Percentiles rank a stretch among this genome's conserved stretches.
Evolutionary conservation across 2,888 invertebrate genomes (phyloP).

Genomic region (Agrochola lychnidis): DNA sequence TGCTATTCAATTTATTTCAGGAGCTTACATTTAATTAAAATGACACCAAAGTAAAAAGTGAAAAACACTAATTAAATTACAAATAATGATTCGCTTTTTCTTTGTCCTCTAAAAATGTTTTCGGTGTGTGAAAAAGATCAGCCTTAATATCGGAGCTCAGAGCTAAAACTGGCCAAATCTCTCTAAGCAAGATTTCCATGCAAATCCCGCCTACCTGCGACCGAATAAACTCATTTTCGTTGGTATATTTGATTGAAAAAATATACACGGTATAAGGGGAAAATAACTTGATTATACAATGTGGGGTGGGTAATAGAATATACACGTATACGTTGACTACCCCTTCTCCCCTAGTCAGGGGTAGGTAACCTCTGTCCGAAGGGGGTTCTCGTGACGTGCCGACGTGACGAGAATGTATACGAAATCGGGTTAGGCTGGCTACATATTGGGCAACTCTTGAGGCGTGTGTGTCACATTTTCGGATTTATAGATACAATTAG

Average conservation of each 20-base stretch:
- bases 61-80: not conserved
- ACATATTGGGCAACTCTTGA: slow-evolving; percentile 10
- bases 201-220: slow-evolving; percentile 25
- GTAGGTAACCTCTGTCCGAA: slow-evolving; percentile 25
- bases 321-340: slow-evolving; percentile 21
- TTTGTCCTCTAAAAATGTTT: not conserved
- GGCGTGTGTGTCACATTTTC: slow-evolving; percentile 2
- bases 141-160: not conserved
- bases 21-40: not conserved
- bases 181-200: slow-evolving; percentile 22
- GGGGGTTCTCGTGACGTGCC: slow-evolving; percentile 15
- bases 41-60: not conserved
- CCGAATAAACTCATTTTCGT: slow-evolving; percentile 28
- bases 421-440: slow-evolving; percentile 32
- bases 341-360: slow-evolving; percentile 1
- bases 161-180: slow-evolving; percentile 12
- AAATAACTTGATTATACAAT: slow-evolving; percentile 49
- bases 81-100: not conserved
- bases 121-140: not conserved
- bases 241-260: slow-evolving; percentile 52
- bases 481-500: slow-evolving; percentile 37
- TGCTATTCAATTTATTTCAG: slow-evolving; percentile 26
- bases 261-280: slow-evolving; percentile 33
- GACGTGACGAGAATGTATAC: slow-evolving; percentile 51
- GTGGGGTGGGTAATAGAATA: slow-evolving; percentile 50